phyloP scores from a whole-genome alignment of 2,797 vertebrate genomes.

The Chromis chromis region DNA sequence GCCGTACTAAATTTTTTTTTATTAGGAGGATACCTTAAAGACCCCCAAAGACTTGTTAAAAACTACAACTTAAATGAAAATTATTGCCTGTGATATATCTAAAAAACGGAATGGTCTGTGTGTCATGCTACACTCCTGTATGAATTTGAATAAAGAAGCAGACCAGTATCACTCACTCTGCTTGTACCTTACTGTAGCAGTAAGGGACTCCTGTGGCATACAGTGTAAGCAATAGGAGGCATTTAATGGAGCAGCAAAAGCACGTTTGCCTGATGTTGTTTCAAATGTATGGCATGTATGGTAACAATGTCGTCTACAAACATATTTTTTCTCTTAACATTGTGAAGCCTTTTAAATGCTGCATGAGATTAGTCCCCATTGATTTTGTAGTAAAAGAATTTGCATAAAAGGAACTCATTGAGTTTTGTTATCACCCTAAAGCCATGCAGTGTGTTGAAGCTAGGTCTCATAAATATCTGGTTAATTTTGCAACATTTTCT shows the following conservation, averaged over 20 bases:
- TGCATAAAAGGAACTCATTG: neutral
- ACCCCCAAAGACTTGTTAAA: neutral
- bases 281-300: neutral
- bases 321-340: neutral
- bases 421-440: neutral
- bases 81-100: neutral
- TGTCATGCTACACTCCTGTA: neutral
- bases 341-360: neutral
- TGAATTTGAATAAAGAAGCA: neutral
- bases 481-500: neutral
- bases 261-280: neutral
- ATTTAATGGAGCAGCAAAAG: neutral
- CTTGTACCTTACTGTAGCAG: neutral
- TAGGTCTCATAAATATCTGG: neutral
- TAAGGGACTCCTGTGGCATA: too few species aligned
- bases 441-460: neutral
- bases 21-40: neutral
- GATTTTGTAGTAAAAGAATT: neutral
- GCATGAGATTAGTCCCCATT: neutral
- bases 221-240: neutral
- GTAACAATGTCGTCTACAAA: neutral
- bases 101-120: neutral
- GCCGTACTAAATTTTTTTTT: too few species aligned
- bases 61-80: neutral
- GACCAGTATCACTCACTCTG: neutral